Evolutionary conservation across 2,888 invertebrate species (phyloP), one percentile per base, ranked within the genome.

Genomic region (Biston betularia): DNA sequence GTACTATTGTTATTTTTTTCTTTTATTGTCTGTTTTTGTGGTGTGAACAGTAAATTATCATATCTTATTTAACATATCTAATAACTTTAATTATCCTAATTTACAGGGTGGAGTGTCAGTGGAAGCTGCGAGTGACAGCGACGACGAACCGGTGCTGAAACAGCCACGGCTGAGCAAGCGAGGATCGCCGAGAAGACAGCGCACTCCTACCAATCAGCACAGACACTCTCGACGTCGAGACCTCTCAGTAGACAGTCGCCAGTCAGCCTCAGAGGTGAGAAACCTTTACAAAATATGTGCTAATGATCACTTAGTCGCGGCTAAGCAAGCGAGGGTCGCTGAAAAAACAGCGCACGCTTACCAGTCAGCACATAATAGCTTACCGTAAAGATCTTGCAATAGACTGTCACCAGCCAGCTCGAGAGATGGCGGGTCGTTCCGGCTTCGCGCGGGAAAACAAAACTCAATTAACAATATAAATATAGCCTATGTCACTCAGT

Each of bases 131-230:
- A 95, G 95, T 68, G 96, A 96, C 84, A 96, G 96, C 81, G 96
- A 96, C 95, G 96, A 96, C 89, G 97, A 96, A 82, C 97, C 97
- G 57, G 96, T 95, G 61, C 93, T 95, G 72, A 97, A 97, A 84
- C 96, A 96, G 81, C 96, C 96, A n/a, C 92, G 97, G 65, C 93
- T 97, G 0, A 88, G 89, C 74, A 80, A 85, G 24, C 82, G 86
- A 15, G 90, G 89, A 0, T 92, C 92, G 0, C 90, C 77, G n/a
- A 78, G 89, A 3, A 75, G 90, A 54, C 89, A 87, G 63, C 82
- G 90, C 50, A 89, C 89, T 6, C 89, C 89, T 10, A 82, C 84
- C 77, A 83, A 86, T 73, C 67, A 59, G 55, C 45, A 55, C 10
- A 54, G 59, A 14, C 9, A 57, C 48, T 80, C 77, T n/a, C 76